A percentile compares a stretch with the other conserved stretches of the same genome.
These are phyloP conservation scores for Catostylus mosaicus DNA, from an alignment of 30 jellyfish, hydroid and myxozoan genomes.

Conservation along the genomic window DNA sequence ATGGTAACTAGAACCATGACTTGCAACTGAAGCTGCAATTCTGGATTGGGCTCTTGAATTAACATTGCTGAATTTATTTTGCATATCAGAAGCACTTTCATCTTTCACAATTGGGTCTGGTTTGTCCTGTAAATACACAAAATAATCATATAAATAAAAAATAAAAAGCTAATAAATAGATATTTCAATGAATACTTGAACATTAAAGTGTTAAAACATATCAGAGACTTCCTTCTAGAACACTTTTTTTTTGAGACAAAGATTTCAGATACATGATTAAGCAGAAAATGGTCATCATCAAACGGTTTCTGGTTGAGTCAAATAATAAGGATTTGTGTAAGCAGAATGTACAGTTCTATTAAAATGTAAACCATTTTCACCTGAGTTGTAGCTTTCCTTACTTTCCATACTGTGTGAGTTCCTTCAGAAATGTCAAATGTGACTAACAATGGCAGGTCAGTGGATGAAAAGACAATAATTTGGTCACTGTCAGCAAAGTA, in stretches of 20 bases:
- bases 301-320: too few relatives aligned
- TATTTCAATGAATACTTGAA: too few relatives aligned
- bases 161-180: too few relatives aligned
- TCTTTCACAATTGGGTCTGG: conserved; percentile 51
- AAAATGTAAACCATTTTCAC: too few relatives aligned
- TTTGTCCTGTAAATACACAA: conserved; percentile 49
- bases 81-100: conserved; percentile 16
- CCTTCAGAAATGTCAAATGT: conserved; percentile 84
- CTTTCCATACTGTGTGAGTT: conserved; percentile 84
- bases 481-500: conserved; percentile 90
- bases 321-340: too few relatives aligned
- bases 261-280: too few relatives aligned
- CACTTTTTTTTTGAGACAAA: too few relatives aligned
- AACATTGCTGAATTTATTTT: conserved; percentile 13
- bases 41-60: conserved; percentile 57
- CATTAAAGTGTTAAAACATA: too few relatives aligned
- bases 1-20: conserved; percentile 23
- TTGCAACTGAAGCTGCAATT: conserved; percentile 29
- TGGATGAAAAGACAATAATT: conserved; percentile 70
- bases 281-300: too few relatives aligned
- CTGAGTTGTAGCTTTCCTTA: conserved; percentile 76
- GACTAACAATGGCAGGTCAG: conserved; percentile 61
- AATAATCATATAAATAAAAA: too few relatives aligned
- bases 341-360: too few relatives aligned
- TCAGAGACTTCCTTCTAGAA: too few relatives aligned